Evolutionary conservation across 2,888 invertebrate species (phyloP), one percentile per base, ranked within the genome.

Genomic region (Tanypteryx hageni): DNA sequence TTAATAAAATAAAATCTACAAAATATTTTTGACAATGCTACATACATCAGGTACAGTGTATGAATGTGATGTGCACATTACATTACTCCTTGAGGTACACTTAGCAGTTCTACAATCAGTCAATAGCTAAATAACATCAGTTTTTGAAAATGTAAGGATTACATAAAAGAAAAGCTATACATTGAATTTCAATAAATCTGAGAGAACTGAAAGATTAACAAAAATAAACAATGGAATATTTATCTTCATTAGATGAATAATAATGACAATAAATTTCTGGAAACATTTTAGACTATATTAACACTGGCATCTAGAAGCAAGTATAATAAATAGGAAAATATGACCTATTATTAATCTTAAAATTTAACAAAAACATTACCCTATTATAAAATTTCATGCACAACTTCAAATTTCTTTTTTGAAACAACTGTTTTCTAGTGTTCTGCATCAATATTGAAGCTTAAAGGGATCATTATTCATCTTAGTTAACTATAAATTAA

Each of bases 11-110:
- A 89, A 89, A 89, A 89, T 18, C 89, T 89, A 89, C 64, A 89
- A 89, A 89, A 89, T 89, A 89, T 64, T 89, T 89, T 31, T 89
- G 89, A 89, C 89, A 89, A 89, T 89, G 89, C 89, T 89, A 61
- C 89, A 68, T 64, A 68, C 31, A 89, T 89, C 89, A 89, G 89
- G 89, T 89, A 89, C 89, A 89, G 89, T 64, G 89, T 89, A 89
- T 89, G 64, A 89, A 89, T 89, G 89, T 89, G 89, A 64, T 89
- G 89, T 89, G 64, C 89, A 89, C 89, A 89, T 89, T 64, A 89
- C 44, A 89, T 89, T 89, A 89, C 89, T 22, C 44, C 44, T n/a
- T 14, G 89, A 76, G 76, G 76, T 76, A 27, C 76, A 76, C 89
- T 64, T 89, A 61, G 76, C 89, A 89, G 44, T 89, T 44, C 89